Conservation (phyloP, 2,797 vertebrate species). For the Gymnodraco acuticeps region DNA sequence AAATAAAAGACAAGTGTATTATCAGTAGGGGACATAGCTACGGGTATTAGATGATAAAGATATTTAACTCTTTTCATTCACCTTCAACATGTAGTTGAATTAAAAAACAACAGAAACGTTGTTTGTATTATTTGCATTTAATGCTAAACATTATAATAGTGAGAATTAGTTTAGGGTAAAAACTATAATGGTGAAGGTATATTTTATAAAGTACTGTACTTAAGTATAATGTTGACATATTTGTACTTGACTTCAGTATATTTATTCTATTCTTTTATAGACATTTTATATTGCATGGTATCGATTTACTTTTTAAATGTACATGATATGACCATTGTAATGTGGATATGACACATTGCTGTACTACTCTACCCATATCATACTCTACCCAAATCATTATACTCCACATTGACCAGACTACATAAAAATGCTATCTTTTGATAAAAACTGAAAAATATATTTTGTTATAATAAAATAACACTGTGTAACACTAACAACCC, state of each 20-base stretch:
- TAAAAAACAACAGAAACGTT: neutral
- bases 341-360: neutral
- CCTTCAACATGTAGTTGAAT: too few relatives aligned
- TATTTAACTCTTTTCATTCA: too few relatives aligned
- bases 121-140: neutral
- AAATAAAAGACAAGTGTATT: neutral
- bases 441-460: neutral
- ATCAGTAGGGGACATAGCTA: neutral
- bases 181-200: neutral
- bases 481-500: neutral
- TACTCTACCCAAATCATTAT: too few relatives aligned
- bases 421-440: too few relatives aligned
- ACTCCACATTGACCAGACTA: neutral
- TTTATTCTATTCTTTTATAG: neutral
- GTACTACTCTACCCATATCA: too few relatives aligned
- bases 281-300: neutral
- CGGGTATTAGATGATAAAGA: neutral
- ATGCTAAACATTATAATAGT: neutral
- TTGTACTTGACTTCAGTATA: neutral
- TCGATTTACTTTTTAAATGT: neutral
- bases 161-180: neutral
- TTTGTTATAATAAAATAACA: neutral
- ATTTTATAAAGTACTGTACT: neutral
- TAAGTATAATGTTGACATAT: too few relatives aligned
- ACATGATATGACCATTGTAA: neutral